phyloP scores from a whole-genome alignment of 2,797 vertebrate species.

The Neosalanx taihuensis region DNA sequence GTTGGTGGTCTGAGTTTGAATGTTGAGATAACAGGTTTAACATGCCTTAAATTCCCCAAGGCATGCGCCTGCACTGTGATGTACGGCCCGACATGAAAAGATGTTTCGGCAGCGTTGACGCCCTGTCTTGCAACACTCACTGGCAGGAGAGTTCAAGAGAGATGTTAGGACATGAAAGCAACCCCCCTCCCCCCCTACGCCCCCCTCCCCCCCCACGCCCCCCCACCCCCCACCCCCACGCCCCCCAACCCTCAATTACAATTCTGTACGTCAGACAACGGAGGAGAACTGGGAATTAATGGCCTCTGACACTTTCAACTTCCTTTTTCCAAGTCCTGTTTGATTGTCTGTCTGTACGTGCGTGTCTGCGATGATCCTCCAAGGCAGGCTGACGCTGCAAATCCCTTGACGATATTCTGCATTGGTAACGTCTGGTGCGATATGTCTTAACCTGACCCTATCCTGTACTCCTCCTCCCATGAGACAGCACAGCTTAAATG shows the following conservation, averaged over 20 bases:
- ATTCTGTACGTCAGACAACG: conserved; percentile 62
- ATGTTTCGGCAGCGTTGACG: conserved; percentile 55
- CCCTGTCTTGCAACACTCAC: conserved; percentile 42
- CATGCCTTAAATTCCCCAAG: conserved; percentile 54
- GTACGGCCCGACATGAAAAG: conserved; percentile 55
- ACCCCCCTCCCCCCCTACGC: neutral
- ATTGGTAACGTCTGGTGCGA: conserved; percentile 61
- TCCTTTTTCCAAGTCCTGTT: conserved; percentile 59
- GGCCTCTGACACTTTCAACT: conserved; percentile 66
- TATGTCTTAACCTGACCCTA: conserved; percentile 50
- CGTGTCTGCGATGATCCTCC: conserved; percentile 53
- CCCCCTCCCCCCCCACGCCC: no score
- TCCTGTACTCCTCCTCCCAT: conserved; percentile 39
- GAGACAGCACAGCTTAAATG: conserved; percentile 46
- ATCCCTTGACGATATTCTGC: conserved; percentile 62
- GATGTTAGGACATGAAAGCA: conserved; percentile 28
- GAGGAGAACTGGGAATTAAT: conserved; percentile 61
- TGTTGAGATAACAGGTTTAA: conserved; percentile 69
- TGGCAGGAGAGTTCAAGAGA: conserved; percentile 39
- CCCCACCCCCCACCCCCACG: no score
- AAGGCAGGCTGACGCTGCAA: conserved; percentile 54
- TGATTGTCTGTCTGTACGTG: conserved; percentile 11
- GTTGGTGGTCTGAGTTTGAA: conserved; percentile 68
- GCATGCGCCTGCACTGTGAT: conserved; percentile 40
- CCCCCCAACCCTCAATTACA: conserved; percentile 54